phyloP scores from a whole-genome alignment of 2,888 invertebrate species.

The Galeruca laticollis region DNA sequence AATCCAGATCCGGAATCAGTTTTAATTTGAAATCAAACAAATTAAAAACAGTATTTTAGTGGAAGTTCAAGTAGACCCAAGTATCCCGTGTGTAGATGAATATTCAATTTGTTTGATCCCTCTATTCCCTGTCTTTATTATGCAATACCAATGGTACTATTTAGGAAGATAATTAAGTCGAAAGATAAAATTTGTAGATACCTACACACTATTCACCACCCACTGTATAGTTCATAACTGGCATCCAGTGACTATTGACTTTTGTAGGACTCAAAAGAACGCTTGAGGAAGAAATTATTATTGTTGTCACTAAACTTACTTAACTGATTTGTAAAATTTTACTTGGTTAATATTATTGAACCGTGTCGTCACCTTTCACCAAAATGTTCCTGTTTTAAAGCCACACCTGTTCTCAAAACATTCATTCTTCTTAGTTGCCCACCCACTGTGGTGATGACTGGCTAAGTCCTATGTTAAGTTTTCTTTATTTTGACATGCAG shows the following conservation, averaged over 20 bases:
- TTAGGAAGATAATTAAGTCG: too few relatives aligned
- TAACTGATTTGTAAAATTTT: neutral
- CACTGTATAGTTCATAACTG: too few relatives aligned
- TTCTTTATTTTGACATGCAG: slow-evolving; percentile 33
- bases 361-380: neutral
- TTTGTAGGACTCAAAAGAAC: slow-evolving; percentile 12
- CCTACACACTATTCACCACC: too few relatives aligned
- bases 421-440: slow-evolving; percentile 29
- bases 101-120: too few relatives aligned
- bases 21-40: too few relatives aligned
- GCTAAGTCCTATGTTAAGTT: slow-evolving; percentile 24
- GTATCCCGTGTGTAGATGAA: too few relatives aligned
- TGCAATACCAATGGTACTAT: too few relatives aligned
- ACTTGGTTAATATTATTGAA: neutral
- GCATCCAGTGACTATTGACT: too few relatives aligned
- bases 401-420: slow-evolving; percentile 13
- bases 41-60: too few relatives aligned
- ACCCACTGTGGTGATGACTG: slow-evolving; percentile 46
- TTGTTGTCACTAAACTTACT: neutral
- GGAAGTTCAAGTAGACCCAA: too few relatives aligned
- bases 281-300: neutral
- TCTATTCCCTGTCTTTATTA: too few relatives aligned
- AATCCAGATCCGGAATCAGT: neutral
- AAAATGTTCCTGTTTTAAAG: neutral
- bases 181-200: too few relatives aligned